Evolutionary conservation across 92 coral and sea anemone genomes (phyloP), one percentile per base, ranked within the genome.

Genomic region (Desmophyllum pertusum): DNA sequence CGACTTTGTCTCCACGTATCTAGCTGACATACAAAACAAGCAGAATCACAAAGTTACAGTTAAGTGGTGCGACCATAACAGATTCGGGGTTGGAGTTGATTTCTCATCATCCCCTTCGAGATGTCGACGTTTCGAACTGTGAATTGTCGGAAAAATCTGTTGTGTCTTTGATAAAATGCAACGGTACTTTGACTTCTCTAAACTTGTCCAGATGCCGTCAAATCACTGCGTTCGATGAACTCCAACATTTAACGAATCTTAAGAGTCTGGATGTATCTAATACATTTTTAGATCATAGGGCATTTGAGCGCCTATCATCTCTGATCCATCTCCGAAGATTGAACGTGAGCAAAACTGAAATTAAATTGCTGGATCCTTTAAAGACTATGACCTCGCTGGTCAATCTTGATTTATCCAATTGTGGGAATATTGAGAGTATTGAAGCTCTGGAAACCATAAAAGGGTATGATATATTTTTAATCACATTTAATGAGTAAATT

Each of bases 71-170:
- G 9, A 36, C 83, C 13, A 84, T 95, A 31, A 92, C 98, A 29
- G 98, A 95, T 36, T 62, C 73, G 68, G 98, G 93, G 3, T 41
- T 95, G 27, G 83, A 81, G 31, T 81, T 77, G 52, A 87, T 95
- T 18, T 79, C 86, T 27, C 68, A 84, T 31, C 98, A 95, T 46
- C 94, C 89, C 2, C 85, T 95, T n/a, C 86, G 94, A 40, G 98
- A 95, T 61, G 79, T 95, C 52, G 92, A 95, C 39, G 73, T 95
- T 31, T 91, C 98, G 8, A 75, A 83, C 15, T 95, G 98, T 79
- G 52, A 36, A 2, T 67, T 95, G 11, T 88, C 98, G 0, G 86
- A 81, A 43, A 81, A 86, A 79, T 91, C 97, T 0, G 72, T 95
- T 41, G 81, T 65, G 61, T 84, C 87, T 33, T 31, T 95, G 63